phyloP scores from a whole-genome alignment of 2,888 invertebrate species.

The Caenorhabditis auriculariae region DNA sequence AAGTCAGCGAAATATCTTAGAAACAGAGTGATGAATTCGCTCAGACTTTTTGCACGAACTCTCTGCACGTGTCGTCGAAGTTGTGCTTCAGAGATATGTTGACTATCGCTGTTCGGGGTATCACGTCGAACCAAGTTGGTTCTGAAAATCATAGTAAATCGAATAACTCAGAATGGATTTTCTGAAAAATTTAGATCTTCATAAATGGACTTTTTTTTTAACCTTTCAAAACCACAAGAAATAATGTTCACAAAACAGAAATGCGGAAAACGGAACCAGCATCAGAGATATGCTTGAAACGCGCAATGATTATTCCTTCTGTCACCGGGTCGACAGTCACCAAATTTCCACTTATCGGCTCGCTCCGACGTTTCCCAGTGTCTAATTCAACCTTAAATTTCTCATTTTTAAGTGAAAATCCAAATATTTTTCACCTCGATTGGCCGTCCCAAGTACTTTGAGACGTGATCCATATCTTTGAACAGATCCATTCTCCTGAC shows the following conservation, averaged over 20 bases:
- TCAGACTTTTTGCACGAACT: not conserved
- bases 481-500: too few relatives aligned
- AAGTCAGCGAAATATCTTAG: too few relatives aligned
- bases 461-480: too few relatives aligned
- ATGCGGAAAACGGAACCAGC: too few relatives aligned
- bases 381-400: too few relatives aligned
- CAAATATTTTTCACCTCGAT: too few relatives aligned
- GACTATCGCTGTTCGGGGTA: not conserved
- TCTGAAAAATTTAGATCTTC: not conserved
- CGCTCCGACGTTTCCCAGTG: too few relatives aligned
- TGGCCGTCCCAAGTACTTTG: too few relatives aligned
- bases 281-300: slow-evolving; percentile 10
- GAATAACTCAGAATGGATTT: not conserved
- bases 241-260: not conserved
- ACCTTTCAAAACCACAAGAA: not conserved
- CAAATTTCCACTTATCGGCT: slow-evolving; percentile 30
- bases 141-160: not conserved
- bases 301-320: slow-evolving; percentile 30
- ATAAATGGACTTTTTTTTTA: not conserved
- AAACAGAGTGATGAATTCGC: not conserved
- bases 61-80: not conserved
- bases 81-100: not conserved
- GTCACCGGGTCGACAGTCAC: slow-evolving; percentile 43
- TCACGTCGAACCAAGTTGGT: not conserved
- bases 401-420: too few relatives aligned